Evolutionary conservation across 2,888 invertebrate genomes (phyloP).

Genomic region (Toxonevra muliebris): DNA sequence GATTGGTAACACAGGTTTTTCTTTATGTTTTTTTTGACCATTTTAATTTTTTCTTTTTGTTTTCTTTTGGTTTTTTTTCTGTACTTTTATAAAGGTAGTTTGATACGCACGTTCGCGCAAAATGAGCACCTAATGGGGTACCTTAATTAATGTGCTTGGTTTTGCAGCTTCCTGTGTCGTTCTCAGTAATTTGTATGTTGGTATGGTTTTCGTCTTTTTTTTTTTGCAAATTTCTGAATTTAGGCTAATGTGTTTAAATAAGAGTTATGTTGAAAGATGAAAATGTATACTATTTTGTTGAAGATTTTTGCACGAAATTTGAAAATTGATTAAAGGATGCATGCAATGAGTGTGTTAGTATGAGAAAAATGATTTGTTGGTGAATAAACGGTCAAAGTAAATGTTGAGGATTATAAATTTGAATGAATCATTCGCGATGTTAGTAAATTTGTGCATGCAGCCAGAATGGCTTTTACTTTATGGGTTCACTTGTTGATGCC

Average conservation of each 20-base stretch:
- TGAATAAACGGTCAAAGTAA: no score
- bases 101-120: slow-evolving; percentile 26
- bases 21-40: no score
- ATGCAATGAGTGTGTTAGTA: neutral
- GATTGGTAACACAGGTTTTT: no score
- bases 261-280: slow-evolving; percentile 6
- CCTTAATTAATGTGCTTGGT: slow-evolving; percentile 50
- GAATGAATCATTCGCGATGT: neutral
- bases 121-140: slow-evolving; percentile 51
- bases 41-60: no score
- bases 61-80: neutral
- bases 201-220: neutral
- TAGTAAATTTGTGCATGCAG: neutral
- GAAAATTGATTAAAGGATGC: neutral
- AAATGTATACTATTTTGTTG: neutral
- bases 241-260: slow-evolving; percentile 52
- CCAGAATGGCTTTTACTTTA: no score
- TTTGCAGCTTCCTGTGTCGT: neutral
- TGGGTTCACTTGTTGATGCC: no score
- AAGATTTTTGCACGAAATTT: neutral
- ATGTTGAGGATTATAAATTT: no score
- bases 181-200: neutral
- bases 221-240: slow-evolving; percentile 27
- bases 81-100: neutral
- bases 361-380: neutral